Evolutionary conservation across 2,888 invertebrate species (phyloP), one percentile per base, ranked within the genome.

Genomic region (Hylaea fasciaria): DNA sequence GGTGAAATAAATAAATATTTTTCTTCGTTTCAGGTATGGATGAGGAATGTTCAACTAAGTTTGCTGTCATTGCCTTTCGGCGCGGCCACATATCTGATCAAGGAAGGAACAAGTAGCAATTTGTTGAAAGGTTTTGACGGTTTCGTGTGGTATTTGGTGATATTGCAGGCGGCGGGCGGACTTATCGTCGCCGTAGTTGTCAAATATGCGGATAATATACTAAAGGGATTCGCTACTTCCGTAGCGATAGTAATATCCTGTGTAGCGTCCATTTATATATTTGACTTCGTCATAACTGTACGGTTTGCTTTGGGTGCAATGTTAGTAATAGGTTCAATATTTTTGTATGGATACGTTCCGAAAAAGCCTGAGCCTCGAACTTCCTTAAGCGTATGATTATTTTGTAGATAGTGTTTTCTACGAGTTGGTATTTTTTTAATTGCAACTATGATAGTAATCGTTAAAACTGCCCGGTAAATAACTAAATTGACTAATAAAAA

Each of bases 191-290:
- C 99, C 0, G 96, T 99, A 69, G 99, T 99, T 2, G 98, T 99
- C 29, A 99, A 99, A 93, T 99, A 99, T 86, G 99, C 99, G 0
- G 99, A 99, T 86, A 99, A 99, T 88, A 99, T 99, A 79, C 93
- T 99, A 7, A 99, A 97, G 91, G 99, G 99, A 17, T 99, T 99
- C 82, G 99, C 99, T 43, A 99, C 99, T 0, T 99, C 99, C 0
- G 94, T 99, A 54, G 98, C 99, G 7, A 99, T 99, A 70, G 95
- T 99, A 45, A 95, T 99, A 69, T 98, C 99, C 0, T 99, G 98
- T 80, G 89, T 99, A 51, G 97, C 96, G 0, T 99, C 99, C 0
- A 96, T 99, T 66, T 97, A 97, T 83, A 91, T 99, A 69, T 99
- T 99, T 80, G 93, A 96, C 73, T 99, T 99, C 81, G 93, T 95